A percentile compares a stretch with the other conserved stretches of the same genome.
phyloP scores from a whole-genome alignment of 2,113 vertebrate species.

The Urocitellus parryii region DNA sequence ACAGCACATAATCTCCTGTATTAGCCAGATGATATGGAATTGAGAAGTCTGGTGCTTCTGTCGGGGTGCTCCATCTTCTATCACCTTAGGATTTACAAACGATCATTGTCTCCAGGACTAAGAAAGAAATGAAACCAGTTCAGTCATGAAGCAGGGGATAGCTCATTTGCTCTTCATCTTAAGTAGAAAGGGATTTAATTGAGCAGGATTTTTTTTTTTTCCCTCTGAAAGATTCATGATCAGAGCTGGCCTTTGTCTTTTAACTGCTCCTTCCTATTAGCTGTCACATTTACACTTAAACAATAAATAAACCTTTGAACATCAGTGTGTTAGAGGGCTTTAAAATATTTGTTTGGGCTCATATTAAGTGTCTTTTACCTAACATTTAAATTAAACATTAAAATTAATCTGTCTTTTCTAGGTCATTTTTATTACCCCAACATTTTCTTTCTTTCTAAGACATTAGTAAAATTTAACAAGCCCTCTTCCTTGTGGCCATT shows the following conservation, averaged over 20 bases:
- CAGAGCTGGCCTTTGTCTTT: constrained; percentile 18
- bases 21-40: neutral
- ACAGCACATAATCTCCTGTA: accelerated
- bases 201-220: neutral
- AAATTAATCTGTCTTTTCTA: neutral
- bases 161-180: neutral
- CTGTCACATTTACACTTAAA: neutral
- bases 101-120: neutral
- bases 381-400: neutral
- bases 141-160: neutral
- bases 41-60: neutral
- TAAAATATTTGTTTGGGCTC: neutral
- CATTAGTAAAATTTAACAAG: neutral
- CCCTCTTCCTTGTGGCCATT: neutral
- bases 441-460: neutral
- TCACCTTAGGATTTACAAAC: accelerated
- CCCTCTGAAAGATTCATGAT: neutral
- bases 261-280: neutral
- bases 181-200: neutral
- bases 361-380: neutral
- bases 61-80: accelerated
- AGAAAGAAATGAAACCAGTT: neutral
- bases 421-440: neutral
- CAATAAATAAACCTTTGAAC: neutral
- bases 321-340: neutral